Base-by-base conservation (phyloP, 2,113 vertebrate genomes). In the Rhinogobius similis region DNA sequence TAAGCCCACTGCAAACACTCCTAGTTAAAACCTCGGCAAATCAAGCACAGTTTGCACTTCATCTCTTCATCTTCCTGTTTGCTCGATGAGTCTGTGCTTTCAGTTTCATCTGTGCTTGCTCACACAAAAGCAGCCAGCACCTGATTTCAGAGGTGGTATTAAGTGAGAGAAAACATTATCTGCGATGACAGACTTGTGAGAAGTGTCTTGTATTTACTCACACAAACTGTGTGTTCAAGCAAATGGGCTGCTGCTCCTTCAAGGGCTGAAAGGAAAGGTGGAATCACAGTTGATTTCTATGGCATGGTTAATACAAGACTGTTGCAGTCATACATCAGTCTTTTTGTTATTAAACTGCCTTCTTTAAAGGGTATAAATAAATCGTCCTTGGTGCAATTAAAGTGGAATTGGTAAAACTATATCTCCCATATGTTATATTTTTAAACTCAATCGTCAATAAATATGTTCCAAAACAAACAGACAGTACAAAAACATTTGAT, bases 51-150 rank as follows among this genome's bases (percentile, higher is more conserved):
- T 78, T 76, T 72, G 70, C 2, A 10, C 65, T 68, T 72, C 52
- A 68, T 65, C 76, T 69, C 62, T 80, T 76, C 72, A 83, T 88
- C 82, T 73, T 75, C 72, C 48, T 81, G 75, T 82, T 64, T 83
- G 48, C 41, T 68, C 50, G 59, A 66, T 67, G 62, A 62, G 67
- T 38, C 21, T 36, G 67, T 62, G 64, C 27, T 50, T 84, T 79
- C 43, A 76, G 44, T 78, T 75, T 69, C 52, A 70, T 48, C 39
- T 52, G 24, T 41, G 52, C 53, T 65, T n/a, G 14, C 65, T 65
- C 63, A 10, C 67, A 76, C 41, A 43, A 66, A 78, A 78, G 62
- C 46, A 75, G 72, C 44, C 68, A 48, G 72, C 68, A 86, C 74
- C 70, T 73, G 67, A 81, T 77, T 73, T 78, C 68, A 78, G 63